Evolutionary conservation across 2,797 vertebrate species (phyloP).

Genomic region (Neomorphus geoffroyi): DNA sequence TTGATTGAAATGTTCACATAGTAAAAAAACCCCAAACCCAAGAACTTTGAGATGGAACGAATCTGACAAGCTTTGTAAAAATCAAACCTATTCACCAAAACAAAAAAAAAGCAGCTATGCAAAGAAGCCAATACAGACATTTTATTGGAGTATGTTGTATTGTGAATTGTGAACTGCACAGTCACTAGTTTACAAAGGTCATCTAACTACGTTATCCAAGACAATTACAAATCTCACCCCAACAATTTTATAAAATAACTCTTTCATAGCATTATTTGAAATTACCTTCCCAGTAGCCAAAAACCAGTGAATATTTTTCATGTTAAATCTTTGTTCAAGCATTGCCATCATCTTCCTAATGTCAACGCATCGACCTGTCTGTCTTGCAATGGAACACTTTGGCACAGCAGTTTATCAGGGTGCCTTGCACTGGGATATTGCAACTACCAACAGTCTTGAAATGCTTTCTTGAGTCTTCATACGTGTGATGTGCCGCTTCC

Average conservation of each 20-base stretch:
- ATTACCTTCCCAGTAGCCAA: neutral
- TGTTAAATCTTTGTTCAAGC: neutral
- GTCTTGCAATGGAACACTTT: neutral
- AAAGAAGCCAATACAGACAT: neutral
- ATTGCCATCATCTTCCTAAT: neutral
- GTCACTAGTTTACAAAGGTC: neutral
- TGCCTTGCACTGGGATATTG: neutral
- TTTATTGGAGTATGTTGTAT: neutral
- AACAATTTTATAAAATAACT: neutral
- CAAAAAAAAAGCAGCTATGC: neutral
- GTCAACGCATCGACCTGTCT: neutral
- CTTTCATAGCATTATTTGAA: neutral
- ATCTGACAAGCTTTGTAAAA: neutral
- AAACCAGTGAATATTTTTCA: constrained; percentile 8
- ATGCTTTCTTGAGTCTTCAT: neutral
- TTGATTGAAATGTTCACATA: constrained; percentile 23
- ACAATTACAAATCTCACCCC: neutral
- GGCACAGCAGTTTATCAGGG: constrained; percentile 6
- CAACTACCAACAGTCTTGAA: neutral
- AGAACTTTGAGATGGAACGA: neutral
- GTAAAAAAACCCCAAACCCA: neutral
- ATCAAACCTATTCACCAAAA: neutral
- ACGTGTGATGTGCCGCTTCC: neutral
- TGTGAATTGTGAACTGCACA: neutral
- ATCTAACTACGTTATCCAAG: neutral